A percentile compares a stretch with the other conserved stretches of the same genome.
These are phyloP conservation scores for zebrafish (Danio rerio) DNA, from an alignment of 2,113 vertebrate species.

Conservation along the genomic window GRCz12tu NC_133182.1:76137001-76137500, in stretches of 20 bases:
- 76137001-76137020: constrained; percentile 72
- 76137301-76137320: constrained; percentile 94
- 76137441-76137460: too few relatives aligned
- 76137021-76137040: constrained; percentile 67
- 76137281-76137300: constrained; percentile 80
- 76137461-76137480: too few relatives aligned
- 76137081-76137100: constrained; percentile 83
- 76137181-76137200: constrained; percentile 91
- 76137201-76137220: constrained; percentile 94
- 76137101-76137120: constrained; percentile 85
- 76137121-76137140: constrained; percentile 85
- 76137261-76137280: constrained; percentile 95
- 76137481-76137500: too few relatives aligned
- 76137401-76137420: constrained; percentile 64
- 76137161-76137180: constrained; percentile 90
- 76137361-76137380: constrained; percentile 54
- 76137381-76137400: constrained; percentile 64
- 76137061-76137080: constrained; percentile 47
- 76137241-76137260: constrained; percentile 71
- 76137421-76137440: too few relatives aligned
- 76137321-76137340: constrained; percentile 76
- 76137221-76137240: constrained; percentile 97
- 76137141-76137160: constrained; percentile 84
- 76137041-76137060: constrained; percentile 46
- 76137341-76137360: constrained; percentile 60